These are phyloP conservation scores for Cyprinella venusta DNA, from an alignment of 2,797 vertebrate species.

Conservation along the genomic window DNA sequence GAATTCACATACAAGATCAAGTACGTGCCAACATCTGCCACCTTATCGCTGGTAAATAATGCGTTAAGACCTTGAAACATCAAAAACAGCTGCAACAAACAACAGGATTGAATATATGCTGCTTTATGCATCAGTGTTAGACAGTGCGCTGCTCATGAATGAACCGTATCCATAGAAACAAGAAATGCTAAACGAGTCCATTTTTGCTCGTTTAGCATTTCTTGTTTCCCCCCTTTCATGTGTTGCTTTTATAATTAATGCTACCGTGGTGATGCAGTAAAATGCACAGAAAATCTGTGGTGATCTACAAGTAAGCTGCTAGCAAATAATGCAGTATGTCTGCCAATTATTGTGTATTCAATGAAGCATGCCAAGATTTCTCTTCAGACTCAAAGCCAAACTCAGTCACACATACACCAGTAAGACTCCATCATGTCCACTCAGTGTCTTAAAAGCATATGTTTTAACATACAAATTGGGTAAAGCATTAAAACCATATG, in stretches of 20 bases:
- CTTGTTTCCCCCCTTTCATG: not conserved
- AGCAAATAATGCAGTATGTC: not conserved
- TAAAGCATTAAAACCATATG: not conserved
- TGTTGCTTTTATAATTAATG: slow-evolving; percentile 20
- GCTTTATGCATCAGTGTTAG: slow-evolving; percentile 27
- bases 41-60: not conserved
- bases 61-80: not conserved
- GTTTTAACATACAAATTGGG: not conserved
- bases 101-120: not conserved
- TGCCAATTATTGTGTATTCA: slow-evolving; percentile 7
- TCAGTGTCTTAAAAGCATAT: not conserved
- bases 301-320: slow-evolving; percentile 5
- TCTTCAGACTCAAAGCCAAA: not conserved
- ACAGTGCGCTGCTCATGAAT: slow-evolving; percentile 43
- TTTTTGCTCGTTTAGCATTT: slow-evolving; percentile 4
- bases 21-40: not conserved
- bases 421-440: slow-evolving; percentile 10
- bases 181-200: slow-evolving; percentile 35
- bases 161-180: slow-evolving; percentile 57
- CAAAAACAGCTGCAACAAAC: slow-evolving; percentile 18
- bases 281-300: not conserved
- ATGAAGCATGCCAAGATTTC: slow-evolving; percentile 3
- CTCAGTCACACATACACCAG: not conserved
- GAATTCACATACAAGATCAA: not conserved
- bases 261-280: not conserved